These are phyloP conservation scores for Ditula angustiorana DNA, from an alignment of 2,888 invertebrate genomes.

Conservation along the genomic window DNA sequence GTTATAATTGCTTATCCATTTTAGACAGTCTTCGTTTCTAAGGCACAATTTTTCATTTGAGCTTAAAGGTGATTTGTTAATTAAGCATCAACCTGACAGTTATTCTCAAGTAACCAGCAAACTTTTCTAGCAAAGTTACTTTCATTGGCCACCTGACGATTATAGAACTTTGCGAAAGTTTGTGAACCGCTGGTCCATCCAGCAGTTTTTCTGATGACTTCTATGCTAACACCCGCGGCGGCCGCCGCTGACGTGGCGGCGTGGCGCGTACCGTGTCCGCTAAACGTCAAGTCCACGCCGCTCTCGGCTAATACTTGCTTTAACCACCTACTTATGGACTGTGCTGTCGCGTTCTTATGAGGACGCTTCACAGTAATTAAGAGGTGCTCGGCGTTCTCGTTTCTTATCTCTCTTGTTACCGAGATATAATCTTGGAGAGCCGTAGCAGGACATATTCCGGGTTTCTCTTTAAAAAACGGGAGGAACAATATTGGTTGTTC, in stretches of 20 bases:
- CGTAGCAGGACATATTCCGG: too few species aligned
- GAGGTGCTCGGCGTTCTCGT: neutral
- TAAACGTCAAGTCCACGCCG: slow-evolving; percentile 25
- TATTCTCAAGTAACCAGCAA: neutral
- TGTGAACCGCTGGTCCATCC: slow-evolving; percentile 29
- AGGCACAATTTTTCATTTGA: too few species aligned
- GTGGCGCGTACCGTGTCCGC: slow-evolving; percentile 39
- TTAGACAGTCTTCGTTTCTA: too few species aligned
- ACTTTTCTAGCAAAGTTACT: slow-evolving; percentile 19
- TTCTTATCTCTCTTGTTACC: neutral
- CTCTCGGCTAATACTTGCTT: neutral
- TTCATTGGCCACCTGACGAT: slow-evolving; percentile 6
- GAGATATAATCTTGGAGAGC: neutral
- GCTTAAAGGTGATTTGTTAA: too few species aligned
- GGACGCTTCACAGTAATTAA: neutral
- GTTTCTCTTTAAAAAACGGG: too few species aligned
- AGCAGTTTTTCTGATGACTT: slow-evolving; percentile 36
- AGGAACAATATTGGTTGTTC: too few species aligned
- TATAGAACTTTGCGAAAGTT: slow-evolving; percentile 35
- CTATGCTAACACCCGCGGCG: slow-evolving; percentile 18
- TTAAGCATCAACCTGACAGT: too few species aligned
- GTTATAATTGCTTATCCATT: too few species aligned
- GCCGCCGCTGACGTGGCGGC: slow-evolving; percentile 29
- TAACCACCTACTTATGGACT: neutral
- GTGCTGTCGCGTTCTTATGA: neutral